Base-by-base conservation (phyloP, 2,113 vertebrate species). In the Nerophis ophidion region DNA sequence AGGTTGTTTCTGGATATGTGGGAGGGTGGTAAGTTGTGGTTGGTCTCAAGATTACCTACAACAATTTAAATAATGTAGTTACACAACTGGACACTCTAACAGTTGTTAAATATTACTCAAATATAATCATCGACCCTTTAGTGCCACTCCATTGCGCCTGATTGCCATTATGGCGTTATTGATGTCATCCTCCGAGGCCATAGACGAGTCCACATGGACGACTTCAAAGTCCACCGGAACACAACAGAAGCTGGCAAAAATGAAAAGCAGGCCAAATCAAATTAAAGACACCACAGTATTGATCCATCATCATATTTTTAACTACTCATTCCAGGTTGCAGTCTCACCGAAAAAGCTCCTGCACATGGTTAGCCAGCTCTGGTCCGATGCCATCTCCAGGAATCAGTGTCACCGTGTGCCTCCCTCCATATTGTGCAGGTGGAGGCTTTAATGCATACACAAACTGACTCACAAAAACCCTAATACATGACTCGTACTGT, bases 341-440 rank as follows among this genome's bases (percentile, higher is more conserved):
- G 49, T 42, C 69, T 72, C 38, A 93, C 92, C 91, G 87, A 83
- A 94, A 94, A 4, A 94, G 80, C n/a, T 91, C 91, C 45, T 85
- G 84, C 44, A 92, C 90, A 0, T 93, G 91, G 42, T 87, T 65
- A 77, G 90, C 87, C 61, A 93, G 85, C 69, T 94, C 93, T 0
- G 92, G 93, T 53, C 92, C 92, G 0, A 94, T 93, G 44, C 92
- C 93, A 1, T 94, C 93, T 0, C 91, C 93, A 0, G 93, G 92
- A 61, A 93, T 93, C 85, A 93, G 84, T 5, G 93, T 93, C 65
- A 94, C 92, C 0, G 91, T 93, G 79, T 93, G 92, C 15, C 92
- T 83, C 15, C 92, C 92, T n/a, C 92, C 93, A 1, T 93, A 94
- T 64, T 86, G 89, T 5, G 93, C 92, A 0, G 92, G 92, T 0